Evolutionary conservation across 2,113 vertebrate species (phyloP).

Genomic region (Hippoglossus stenolepis): DNA sequence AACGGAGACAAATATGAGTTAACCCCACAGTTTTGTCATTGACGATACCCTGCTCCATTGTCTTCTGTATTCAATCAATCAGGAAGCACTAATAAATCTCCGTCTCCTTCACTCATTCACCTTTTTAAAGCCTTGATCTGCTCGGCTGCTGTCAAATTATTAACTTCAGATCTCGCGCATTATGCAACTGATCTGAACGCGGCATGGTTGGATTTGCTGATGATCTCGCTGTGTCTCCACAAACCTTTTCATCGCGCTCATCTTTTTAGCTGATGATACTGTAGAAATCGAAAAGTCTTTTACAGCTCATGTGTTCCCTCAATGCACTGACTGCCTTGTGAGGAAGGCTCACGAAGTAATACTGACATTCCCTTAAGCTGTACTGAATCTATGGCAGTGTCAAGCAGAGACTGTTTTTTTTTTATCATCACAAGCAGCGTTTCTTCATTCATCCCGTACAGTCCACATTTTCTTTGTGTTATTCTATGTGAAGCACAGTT

Average conservation of each 20-base stretch:
- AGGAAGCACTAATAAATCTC: conserved; percentile 47
- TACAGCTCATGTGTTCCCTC: conserved; percentile 28
- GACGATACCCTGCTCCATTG: conserved; percentile 47
- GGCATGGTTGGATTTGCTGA: conserved; percentile 44
- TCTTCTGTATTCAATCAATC: conserved; percentile 55
- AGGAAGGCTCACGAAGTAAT: conserved; percentile 20
- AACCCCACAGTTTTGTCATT: conserved; percentile 48
- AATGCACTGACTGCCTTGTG: conserved; percentile 24
- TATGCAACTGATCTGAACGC: conserved; percentile 10
- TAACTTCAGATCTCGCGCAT: conserved; percentile 2
- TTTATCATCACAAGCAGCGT: conserved; percentile 32
- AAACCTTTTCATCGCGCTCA: conserved; percentile 48
- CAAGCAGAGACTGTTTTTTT: conserved; percentile 22
- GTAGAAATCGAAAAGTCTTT: conserved; percentile 40
- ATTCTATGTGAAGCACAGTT: conserved; percentile 37
- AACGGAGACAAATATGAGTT: conserved; percentile 59
- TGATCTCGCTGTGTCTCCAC: conserved; percentile 35
- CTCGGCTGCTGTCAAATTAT: conserved; percentile 13
- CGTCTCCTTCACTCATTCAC: conserved; percentile 22
- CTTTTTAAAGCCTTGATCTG: conserved; percentile 30
- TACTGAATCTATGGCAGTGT: conserved; percentile 17
- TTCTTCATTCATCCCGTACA: conserved; percentile 47
- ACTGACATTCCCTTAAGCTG: conserved; percentile 39
- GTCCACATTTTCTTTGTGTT: conserved; percentile 43
- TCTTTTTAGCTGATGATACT: conserved; percentile 33